Percentiles rank a stretch among this genome's conserved stretches.
Conservation (phyloP, 92 coral and sea anemone genomes). For the Phenganax marumi region DNA sequence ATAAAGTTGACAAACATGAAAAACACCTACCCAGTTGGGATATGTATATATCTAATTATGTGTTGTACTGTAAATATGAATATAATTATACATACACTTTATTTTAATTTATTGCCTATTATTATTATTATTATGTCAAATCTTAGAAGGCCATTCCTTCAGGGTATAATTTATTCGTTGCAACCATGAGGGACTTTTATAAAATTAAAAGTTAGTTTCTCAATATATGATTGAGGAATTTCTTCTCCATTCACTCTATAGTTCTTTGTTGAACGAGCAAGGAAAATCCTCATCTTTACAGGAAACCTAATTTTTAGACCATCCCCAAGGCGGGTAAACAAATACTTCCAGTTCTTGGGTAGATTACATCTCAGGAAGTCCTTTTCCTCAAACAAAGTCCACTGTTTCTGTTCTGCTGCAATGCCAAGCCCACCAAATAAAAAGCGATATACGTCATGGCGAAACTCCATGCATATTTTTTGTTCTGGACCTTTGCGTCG, state of each 20-base stretch:
- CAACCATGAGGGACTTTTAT: background rate
- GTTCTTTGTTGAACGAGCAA: background rate
- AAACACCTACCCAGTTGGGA: no score
- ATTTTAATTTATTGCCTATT: no score
- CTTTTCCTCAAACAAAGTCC: constrained; percentile 9
- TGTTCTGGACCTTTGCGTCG: constrained; percentile 10
- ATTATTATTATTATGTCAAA: no score
- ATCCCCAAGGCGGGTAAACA: background rate
- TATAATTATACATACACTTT: no score
- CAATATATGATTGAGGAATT: background rate
- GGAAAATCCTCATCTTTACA: constrained; percentile 1
- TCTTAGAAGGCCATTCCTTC: no score
- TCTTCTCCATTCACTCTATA: background rate
- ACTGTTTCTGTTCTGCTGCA: constrained; percentile 8
- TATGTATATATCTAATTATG: no score
- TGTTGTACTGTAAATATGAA: no score
- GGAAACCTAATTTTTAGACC: constrained; percentile 12
- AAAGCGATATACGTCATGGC: constrained; percentile 7
- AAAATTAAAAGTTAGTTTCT: background rate
- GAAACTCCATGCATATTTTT: background rate
- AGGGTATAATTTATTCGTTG: background rate
- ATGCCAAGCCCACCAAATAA: constrained; percentile 1
- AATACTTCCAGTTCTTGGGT: background rate
- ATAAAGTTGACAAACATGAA: no score
- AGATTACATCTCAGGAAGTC: background rate